Percentiles rank a stretch among this genome's conserved stretches.
These are phyloP conservation scores for Nineta flava DNA, from an alignment of 2,888 invertebrate genomes.

Conservation along the genomic window DNA sequence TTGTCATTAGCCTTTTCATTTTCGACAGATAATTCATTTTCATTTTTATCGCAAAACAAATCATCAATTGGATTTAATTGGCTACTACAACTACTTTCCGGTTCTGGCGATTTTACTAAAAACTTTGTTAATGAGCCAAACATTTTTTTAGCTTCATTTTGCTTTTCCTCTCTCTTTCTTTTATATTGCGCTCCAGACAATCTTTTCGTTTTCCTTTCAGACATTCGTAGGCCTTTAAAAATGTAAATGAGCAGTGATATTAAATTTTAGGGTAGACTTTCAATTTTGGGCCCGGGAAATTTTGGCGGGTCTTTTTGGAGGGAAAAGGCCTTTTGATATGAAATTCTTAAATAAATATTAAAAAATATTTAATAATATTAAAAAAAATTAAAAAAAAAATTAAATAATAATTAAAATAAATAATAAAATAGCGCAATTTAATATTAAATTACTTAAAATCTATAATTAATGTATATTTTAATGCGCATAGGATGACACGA, in stretches of 20 bases:
- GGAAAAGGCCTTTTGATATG: too few species aligned
- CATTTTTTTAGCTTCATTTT: neutral
- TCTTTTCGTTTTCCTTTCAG: neutral
- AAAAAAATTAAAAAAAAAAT: conserved; percentile 4
- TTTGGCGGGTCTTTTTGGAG: too few species aligned
- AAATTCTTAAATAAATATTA: too few species aligned
- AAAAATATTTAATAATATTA: conserved; percentile 5
- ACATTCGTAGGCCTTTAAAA: neutral
- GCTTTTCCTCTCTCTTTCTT: neutral
- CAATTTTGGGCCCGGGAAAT: too few species aligned
- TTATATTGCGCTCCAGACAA: neutral
- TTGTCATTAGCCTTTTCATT: neutral
- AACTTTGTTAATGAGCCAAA: neutral
- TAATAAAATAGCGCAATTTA: neutral
- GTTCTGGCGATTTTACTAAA: neutral
- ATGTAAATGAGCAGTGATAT: too few species aligned
- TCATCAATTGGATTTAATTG: neutral
- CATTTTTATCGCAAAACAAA: neutral
- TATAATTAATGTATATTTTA: neutral
- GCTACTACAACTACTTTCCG: neutral
- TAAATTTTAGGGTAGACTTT: too few species aligned
- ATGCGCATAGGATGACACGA: too few species aligned
- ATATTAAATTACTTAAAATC: neutral
- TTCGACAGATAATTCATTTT: neutral
- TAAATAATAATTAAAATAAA: conserved; percentile 4